A percentile compares a stretch with the other conserved stretches of the same genome.
phyloP scores from a whole-genome alignment of 2,888 invertebrate genomes.

The Machimus rusticus region DNA sequence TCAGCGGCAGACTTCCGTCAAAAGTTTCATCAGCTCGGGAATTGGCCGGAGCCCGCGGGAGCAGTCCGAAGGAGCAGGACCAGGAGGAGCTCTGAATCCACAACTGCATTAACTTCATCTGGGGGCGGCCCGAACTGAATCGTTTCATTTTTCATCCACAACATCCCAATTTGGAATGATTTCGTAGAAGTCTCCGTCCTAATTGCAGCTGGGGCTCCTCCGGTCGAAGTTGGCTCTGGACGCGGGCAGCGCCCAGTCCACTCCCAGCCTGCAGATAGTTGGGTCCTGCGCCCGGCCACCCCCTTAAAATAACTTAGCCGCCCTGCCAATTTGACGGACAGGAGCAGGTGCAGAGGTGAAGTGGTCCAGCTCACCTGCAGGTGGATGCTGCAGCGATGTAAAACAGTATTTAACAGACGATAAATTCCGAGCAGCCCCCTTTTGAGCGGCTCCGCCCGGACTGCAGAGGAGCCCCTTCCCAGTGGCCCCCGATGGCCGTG shows the following conservation, averaged over 20 bases:
- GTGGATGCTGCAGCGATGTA: slow-evolving; percentile 12
- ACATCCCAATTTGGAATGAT: slow-evolving; percentile 4
- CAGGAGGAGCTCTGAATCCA: neutral
- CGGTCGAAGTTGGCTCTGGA: neutral
- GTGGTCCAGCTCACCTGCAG: neutral
- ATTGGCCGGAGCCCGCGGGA: neutral
- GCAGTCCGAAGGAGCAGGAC: neutral
- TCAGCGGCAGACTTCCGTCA: neutral
- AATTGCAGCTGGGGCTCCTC: neutral
- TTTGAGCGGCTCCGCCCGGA: neutral
- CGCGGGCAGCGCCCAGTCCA: neutral
- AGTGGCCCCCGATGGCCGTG: neutral
- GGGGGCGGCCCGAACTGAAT: neutral
- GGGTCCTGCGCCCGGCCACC: neutral
- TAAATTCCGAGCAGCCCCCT: neutral
- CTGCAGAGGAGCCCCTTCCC: neutral
- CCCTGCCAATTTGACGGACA: neutral
- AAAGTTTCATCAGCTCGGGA: neutral
- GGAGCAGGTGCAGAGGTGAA: slow-evolving; percentile 8
- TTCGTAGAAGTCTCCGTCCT: neutral
- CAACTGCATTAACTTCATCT: neutral
- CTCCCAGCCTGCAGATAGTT: neutral
- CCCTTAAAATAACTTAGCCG: neutral
- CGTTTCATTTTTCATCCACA: neutral
- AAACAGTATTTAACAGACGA: slow-evolving; percentile 28